These are phyloP conservation scores for Argyresthia albistria DNA, from an alignment of 2,888 invertebrate species.

Conservation along the genomic window DNA sequence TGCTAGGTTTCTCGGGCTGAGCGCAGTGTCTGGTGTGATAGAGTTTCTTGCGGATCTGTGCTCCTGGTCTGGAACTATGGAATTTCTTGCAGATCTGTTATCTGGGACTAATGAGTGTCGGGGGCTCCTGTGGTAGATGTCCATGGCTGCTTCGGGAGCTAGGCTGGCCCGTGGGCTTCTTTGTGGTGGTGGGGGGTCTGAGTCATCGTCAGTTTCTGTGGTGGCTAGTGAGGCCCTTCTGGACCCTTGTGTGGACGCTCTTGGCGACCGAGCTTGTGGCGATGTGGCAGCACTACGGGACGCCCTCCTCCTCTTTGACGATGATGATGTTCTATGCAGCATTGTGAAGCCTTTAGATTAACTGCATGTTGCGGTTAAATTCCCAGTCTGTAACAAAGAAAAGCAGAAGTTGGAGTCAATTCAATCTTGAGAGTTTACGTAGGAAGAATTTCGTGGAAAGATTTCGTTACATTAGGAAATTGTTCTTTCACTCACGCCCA, in stretches of 20 bases:
- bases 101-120: conserved; percentile 75
- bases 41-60: conserved; percentile 75
- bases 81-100: conserved; percentile 70
- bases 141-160: conserved; percentile 34
- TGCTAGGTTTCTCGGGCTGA: conserved; percentile 67
- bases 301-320: conserved; percentile 76
- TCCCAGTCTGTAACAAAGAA: no score
- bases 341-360: conserved; percentile 32
- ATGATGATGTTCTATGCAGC: conserved; percentile 77
- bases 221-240: conserved; percentile 74
- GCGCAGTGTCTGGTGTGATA: conserved; percentile 68
- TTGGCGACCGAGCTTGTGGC: conserved; percentile 69
- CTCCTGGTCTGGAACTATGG: conserved; percentile 62
- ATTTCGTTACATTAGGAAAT: no score
- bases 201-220: conserved; percentile 74
- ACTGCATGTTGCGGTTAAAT: no score
- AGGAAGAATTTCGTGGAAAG: no score
- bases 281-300: conserved; percentile 78
- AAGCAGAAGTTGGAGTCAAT: no score
- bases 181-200: conserved; percentile 45
- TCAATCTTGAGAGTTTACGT: no score
- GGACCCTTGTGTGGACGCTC: conserved; percentile 57
- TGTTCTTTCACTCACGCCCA: no score
- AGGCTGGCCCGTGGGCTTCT: conserved; percentile 55
- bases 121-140: conserved; percentile 56